phyloP scores from a whole-genome alignment of 2,797 vertebrate species.

The Gymnodraco acuticeps region DNA sequence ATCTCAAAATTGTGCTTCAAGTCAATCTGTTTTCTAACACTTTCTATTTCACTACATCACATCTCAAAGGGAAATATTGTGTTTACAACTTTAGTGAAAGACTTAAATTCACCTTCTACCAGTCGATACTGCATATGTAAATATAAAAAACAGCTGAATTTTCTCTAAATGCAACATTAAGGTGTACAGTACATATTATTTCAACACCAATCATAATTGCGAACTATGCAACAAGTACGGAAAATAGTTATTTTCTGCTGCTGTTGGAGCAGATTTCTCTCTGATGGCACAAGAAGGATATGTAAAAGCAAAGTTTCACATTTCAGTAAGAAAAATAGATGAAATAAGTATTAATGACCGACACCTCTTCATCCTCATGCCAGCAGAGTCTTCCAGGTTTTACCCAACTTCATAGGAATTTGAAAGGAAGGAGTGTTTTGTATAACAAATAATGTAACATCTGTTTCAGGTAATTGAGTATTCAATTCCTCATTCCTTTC shows the following conservation, averaged over 20 bases:
- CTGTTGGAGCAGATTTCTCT: neutral
- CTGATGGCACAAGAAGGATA: neutral
- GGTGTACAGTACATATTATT: too few species aligned
- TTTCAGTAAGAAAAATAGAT: neutral
- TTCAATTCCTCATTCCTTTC: conserved; percentile 15
- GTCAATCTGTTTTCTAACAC: neutral
- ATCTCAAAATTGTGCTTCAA: neutral
- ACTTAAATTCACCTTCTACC: too few species aligned
- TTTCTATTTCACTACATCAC: neutral
- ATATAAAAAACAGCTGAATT: too few species aligned
- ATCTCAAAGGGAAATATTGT: too few species aligned
- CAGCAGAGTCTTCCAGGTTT: neutral
- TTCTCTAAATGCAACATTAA: too few species aligned
- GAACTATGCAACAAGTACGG: too few species aligned
- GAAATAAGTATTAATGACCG: neutral
- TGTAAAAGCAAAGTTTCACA: neutral
- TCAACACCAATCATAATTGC: too few species aligned
- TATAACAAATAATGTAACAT: conserved; percentile 33
- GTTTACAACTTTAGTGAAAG: too few species aligned
- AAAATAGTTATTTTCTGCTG: neutral
- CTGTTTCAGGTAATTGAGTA: conserved; percentile 36
- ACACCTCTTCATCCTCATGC: neutral
- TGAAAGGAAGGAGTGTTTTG: neutral
- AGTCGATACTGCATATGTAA: too few species aligned
- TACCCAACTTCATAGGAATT: neutral